A percentile compares a stretch with the other conserved stretches of the same genome.
Conservation (phyloP, 2,888 invertebrate species). For the Tortricodes alternella region DNA sequence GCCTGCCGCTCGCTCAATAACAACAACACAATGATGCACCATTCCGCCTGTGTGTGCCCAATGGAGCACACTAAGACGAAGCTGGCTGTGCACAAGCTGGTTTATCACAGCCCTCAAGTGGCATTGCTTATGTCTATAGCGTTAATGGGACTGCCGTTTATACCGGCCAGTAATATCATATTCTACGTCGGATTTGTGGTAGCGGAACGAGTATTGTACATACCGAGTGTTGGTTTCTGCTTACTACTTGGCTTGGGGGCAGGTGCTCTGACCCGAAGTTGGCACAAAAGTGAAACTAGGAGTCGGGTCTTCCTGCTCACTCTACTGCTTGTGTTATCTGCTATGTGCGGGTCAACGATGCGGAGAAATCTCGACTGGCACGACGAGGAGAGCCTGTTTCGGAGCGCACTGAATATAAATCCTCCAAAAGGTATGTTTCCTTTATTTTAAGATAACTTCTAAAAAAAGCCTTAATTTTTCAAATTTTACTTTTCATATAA, state of each 20-base stretch:
- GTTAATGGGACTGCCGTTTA: conserved; percentile 94
- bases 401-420: conserved; percentile 95
- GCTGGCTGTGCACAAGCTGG: conserved; percentile 54
- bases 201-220: conserved; percentile 97
- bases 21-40: conserved; percentile 84
- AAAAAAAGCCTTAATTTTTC: no score
- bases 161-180: conserved; percentile 97
- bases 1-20: conserved; percentile 88
- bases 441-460: no score
- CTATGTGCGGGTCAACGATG: conserved; percentile 89
- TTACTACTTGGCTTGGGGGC: conserved; percentile 91
- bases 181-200: conserved; percentile 99
- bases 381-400: conserved; percentile 95
- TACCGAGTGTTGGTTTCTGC: conserved; percentile 98
- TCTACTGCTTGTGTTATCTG: conserved; percentile 83
- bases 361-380: conserved; percentile 95
- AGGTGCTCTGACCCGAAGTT: conserved; percentile 69
- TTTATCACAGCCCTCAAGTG: conserved; percentile 69
- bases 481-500: no score
- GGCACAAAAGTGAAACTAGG: conserved; percentile 70
- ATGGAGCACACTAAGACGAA: conserved; percentile 56
- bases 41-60: conserved; percentile 74
- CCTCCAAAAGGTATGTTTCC: conserved; percentile 95
- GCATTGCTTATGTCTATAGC: conserved; percentile 85
- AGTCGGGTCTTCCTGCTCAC: conserved; percentile 71